A percentile compares a stretch with the other conserved stretches of the same genome.
Conservation (phyloP, 2,113 vertebrate genomes). For the Scophthalmus maximus region DNA sequence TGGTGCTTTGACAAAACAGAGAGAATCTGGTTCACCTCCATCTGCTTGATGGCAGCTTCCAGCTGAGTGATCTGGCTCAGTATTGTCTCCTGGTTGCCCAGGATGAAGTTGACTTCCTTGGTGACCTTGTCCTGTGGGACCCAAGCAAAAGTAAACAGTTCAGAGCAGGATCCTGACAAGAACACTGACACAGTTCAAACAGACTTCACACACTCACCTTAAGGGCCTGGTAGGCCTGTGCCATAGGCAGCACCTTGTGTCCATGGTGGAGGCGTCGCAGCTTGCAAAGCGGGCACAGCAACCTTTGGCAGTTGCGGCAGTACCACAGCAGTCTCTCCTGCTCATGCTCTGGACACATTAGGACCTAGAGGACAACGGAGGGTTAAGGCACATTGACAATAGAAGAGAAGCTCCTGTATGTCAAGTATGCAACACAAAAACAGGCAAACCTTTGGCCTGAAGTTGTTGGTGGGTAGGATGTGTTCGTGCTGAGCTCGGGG, state of each 20-base stretch:
- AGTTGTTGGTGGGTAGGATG: conserved; percentile 92
- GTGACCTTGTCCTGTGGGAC: conserved; percentile 90
- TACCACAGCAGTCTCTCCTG: conserved; percentile 93
- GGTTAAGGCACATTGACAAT: background rate
- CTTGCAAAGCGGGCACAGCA: conserved; percentile 93
- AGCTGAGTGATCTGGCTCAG: conserved; percentile 93
- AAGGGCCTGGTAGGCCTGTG: conserved; percentile 93
- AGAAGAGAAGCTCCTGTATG: background rate
- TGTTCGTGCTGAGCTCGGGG: conserved; percentile 96
- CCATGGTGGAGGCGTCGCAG: conserved; percentile 90
- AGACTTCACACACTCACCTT: conserved; percentile 81
- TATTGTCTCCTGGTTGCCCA: conserved; percentile 93
- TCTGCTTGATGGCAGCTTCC: conserved; percentile 91
- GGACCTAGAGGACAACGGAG: conserved; percentile 79
- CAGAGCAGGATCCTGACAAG: background rate
- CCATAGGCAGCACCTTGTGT: conserved; percentile 93
- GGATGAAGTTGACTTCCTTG: conserved; percentile 91
- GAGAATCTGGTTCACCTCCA: conserved; percentile 84
- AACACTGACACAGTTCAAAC: background rate
- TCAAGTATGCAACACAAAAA: background rate
- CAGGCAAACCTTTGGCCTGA: conserved; percentile 91
- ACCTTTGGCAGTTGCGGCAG: conserved; percentile 91
- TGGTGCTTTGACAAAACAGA: conserved; percentile 1
- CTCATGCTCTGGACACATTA: conserved; percentile 94
- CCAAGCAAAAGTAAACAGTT: conserved; percentile 11